These are phyloP conservation scores for Eristalis tenax DNA, from an alignment of 2,888 invertebrate genomes.

Conservation along the genomic window DNA sequence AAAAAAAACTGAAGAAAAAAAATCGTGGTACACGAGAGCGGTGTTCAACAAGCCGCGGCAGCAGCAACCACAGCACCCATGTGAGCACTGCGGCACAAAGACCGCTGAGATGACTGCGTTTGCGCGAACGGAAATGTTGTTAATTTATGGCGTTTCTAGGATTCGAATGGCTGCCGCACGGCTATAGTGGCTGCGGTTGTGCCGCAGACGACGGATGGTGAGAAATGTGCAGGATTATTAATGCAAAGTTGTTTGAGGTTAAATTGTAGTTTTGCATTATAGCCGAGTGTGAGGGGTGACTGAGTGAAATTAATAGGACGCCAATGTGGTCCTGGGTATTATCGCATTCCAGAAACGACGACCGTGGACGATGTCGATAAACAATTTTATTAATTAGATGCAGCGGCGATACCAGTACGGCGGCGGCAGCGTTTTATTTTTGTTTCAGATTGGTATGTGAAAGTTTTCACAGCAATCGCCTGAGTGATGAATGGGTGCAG, in stretches of 20 bases:
- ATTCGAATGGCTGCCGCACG: constrained; percentile 34
- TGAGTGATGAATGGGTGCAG: constrained; percentile 38
- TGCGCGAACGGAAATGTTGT: constrained; percentile 66
- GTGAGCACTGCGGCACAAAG: constrained; percentile 20
- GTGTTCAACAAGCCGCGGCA: constrained; percentile 50
- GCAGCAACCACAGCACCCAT: constrained; percentile 25
- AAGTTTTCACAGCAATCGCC: constrained; percentile 45
- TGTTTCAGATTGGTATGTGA: constrained; percentile 42
- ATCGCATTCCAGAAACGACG: constrained; percentile 26
- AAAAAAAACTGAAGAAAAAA: neutral
- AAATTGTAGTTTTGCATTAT: constrained; percentile 42
- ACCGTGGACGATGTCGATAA: constrained; percentile 45
- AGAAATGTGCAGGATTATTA: constrained; percentile 59
- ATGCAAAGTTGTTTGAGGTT: constrained; percentile 55
- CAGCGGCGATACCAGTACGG: constrained; percentile 20
- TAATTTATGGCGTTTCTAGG: constrained; percentile 63
- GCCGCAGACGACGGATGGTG: constrained; percentile 28
- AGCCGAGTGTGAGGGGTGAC: constrained; percentile 32
- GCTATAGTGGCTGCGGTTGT: neutral
- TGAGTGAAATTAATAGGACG: constrained; percentile 52
- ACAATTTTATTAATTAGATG: constrained; percentile 63
- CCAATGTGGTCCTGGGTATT: constrained; percentile 47
- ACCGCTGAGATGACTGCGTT: constrained; percentile 51
- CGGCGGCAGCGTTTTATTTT: constrained; percentile 27
- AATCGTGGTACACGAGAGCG: constrained; percentile 50